phyloP scores from a whole-genome alignment of 2,113 vertebrate species.

The Neotragus moschatus region DNA sequence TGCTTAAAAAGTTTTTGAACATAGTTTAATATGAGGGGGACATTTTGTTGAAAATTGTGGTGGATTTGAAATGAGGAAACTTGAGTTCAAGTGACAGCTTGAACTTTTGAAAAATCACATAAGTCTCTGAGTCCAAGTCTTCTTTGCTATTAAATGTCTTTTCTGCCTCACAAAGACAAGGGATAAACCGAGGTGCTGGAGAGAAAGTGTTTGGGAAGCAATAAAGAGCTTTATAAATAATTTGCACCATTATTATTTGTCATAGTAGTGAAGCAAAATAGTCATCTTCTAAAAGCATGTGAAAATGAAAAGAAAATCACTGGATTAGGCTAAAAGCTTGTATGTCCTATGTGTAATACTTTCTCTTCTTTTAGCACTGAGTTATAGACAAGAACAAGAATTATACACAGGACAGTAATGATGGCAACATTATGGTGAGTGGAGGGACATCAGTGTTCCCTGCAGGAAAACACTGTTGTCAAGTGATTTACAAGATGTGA shows the following conservation, averaged over 20 bases:
- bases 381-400: background rate
- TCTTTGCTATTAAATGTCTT: background rate
- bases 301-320: background rate
- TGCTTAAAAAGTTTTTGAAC: background rate
- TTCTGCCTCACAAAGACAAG: background rate
- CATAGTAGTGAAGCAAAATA: background rate
- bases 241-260: background rate
- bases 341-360: background rate
- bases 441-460: background rate
- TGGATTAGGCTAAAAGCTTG: background rate
- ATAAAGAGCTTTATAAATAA: background rate
- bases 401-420: background rate
- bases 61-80: background rate
- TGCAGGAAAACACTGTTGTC: background rate
- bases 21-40: background rate
- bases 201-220: background rate
- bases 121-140: background rate
- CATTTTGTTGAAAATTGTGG: background rate
- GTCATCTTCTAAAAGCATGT: background rate
- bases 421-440: background rate
- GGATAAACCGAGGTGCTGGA: background rate
- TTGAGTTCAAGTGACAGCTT: background rate
- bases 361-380: background rate
- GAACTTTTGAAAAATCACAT: background rate
- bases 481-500: background rate